These are phyloP conservation scores for Eilema griseolum DNA, from an alignment of 2,888 invertebrate genomes.

Conservation along the genomic window DNA sequence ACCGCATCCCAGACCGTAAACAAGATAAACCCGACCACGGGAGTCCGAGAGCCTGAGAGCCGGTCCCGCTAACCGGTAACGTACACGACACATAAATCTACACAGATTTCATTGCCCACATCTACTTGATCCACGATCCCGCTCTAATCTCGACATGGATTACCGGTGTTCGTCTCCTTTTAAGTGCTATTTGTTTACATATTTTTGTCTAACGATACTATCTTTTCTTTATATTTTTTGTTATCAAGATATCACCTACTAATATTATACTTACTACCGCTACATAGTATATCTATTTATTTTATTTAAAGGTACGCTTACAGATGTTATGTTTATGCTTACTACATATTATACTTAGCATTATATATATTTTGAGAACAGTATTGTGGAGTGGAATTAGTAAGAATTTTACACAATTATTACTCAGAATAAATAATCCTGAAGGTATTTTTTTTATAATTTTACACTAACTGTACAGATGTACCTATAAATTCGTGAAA, in stretches of 20 bases:
- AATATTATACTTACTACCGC: no score
- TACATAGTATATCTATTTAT: no score
- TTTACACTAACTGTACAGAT: no score
- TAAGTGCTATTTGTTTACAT: constrained; percentile 25
- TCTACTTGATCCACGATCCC: constrained; percentile 61
- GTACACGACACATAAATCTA: constrained; percentile 72
- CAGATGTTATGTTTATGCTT: no score
- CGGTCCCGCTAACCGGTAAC: constrained; percentile 49
- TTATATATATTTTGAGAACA: no score
- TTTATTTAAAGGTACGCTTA: no score
- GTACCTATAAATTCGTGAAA: no score
- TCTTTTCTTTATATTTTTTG: background rate
- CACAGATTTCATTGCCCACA: constrained; percentile 69
- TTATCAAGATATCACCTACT: background rate
- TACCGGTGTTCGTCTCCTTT: constrained; percentile 53
- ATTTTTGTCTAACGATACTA: background rate
- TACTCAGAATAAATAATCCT: no score
- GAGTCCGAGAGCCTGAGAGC: constrained; percentile 32
- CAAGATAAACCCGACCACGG: constrained; percentile 69
- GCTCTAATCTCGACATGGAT: constrained; percentile 58
- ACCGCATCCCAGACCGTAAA: constrained; percentile 63
- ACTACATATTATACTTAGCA: background rate
- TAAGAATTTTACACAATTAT: no score
- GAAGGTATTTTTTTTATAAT: no score
- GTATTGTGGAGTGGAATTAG: no score